phyloP scores from a whole-genome alignment of 1,140 invertebrate species.

The Streblospio benedicti region DNA sequence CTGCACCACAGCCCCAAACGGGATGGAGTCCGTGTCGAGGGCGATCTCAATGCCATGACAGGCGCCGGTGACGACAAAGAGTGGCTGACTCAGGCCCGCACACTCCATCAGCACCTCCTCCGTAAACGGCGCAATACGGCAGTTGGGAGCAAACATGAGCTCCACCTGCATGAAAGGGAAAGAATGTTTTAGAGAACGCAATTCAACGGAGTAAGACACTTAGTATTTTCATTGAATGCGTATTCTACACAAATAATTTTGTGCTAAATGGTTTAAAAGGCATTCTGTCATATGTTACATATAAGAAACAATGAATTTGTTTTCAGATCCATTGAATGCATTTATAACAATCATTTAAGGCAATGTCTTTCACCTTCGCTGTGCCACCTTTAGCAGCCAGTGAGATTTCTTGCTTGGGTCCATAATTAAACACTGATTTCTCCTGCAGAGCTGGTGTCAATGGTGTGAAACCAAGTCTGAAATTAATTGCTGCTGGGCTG shows the following conservation, averaged over 20 bases:
- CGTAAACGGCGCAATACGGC: slow-evolving; percentile 36
- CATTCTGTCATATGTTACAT: neutral
- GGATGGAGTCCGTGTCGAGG: slow-evolving; percentile 39
- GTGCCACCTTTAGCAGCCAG: slow-evolving; percentile 36
- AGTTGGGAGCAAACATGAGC: slow-evolving; percentile 36
- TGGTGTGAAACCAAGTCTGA: slow-evolving; percentile 37
- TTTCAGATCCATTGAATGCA: too few relatives aligned
- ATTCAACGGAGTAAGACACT: too few relatives aligned
- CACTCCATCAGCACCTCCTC: slow-evolving; percentile 37
- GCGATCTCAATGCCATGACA: slow-evolving; percentile 44
- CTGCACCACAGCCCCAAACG: slow-evolving; percentile 43
- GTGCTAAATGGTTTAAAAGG: neutral
- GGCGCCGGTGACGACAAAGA: slow-evolving; percentile 42
- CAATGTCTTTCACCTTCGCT: slow-evolving; percentile 33
- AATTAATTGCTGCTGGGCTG: slow-evolving; percentile 41
- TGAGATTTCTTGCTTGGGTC: slow-evolving; percentile 31
- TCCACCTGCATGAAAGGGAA: slow-evolving; percentile 26
- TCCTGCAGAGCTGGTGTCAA: slow-evolving; percentile 29
- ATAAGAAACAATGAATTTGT: neutral
- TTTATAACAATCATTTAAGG: too few relatives aligned
- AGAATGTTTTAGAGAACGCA: too few relatives aligned
- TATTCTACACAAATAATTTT: neutral
- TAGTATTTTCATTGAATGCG: too few relatives aligned
- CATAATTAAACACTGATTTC: slow-evolving; percentile 26
- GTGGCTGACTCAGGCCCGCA: slow-evolving; percentile 37